Evolutionary conservation across 2,113 vertebrate genomes (phyloP).

Genomic region (Fulmarus glacialis): DNA sequence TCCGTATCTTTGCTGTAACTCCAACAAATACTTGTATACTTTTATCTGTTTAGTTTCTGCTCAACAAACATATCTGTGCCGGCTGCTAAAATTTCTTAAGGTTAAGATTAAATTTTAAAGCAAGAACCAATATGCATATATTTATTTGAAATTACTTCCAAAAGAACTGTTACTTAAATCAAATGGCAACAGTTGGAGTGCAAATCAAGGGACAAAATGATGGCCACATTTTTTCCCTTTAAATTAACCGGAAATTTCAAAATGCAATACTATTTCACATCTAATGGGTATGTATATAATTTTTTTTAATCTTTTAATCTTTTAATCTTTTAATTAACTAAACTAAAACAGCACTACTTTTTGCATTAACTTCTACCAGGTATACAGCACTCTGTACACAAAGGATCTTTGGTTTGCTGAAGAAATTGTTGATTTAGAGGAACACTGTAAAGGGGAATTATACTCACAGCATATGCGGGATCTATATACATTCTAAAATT

Average conservation of each 20-base stretch:
- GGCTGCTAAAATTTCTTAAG: neutral
- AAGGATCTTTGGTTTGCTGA: neutral
- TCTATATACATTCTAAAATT: neutral
- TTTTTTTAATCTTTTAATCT: neutral
- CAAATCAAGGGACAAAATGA: neutral
- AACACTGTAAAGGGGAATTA: neutral
- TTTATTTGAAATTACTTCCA: neutral
- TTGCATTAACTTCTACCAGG: neutral
- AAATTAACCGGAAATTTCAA: neutral
- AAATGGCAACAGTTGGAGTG: neutral
- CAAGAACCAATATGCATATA: neutral
- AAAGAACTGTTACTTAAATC: neutral
- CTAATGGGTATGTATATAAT: neutral
- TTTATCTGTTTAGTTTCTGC: neutral
- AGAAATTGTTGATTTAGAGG: neutral
- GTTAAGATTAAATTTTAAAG: neutral
- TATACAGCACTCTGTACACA: neutral
- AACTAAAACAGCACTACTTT: neutral
- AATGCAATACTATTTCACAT: neutral
- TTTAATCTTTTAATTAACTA: neutral
- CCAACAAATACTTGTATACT: neutral
- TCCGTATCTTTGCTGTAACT: neutral
- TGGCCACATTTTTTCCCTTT: neutral
- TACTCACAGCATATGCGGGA: neutral
- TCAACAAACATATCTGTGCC: neutral